Evolutionary conservation across 2,113 vertebrate species (phyloP).

Genomic region (Mirza zaza): DNA sequence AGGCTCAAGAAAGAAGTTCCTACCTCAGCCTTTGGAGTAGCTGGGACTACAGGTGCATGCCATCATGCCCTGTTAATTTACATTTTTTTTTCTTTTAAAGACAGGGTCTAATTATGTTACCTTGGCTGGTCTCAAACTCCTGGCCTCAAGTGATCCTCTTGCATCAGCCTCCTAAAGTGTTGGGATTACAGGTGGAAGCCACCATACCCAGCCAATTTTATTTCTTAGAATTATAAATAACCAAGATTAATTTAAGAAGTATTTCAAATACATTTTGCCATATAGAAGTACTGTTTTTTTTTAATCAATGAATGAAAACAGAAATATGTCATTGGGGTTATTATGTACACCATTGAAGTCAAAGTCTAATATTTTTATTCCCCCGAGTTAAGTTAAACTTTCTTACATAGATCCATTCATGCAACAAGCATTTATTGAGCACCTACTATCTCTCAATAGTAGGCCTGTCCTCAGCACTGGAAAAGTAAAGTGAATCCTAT

Average conservation of each 20-base stretch:
- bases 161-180: too few species aligned
- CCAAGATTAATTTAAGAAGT: neutral
- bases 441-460: neutral
- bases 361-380: conserved; percentile 4
- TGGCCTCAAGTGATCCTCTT: too few species aligned
- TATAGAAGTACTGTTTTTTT: neutral
- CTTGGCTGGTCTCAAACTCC: too few species aligned
- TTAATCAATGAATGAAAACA: neutral
- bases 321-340: neutral
- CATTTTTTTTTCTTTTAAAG: too few species aligned
- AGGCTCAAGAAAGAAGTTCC: too few species aligned
- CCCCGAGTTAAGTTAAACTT: neutral
- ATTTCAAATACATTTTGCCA: neutral
- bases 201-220: neutral
- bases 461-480: neutral
- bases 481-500: neutral
- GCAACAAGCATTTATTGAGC: neutral
- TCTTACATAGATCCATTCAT: neutral
- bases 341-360: neutral
- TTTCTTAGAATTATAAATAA: neutral
- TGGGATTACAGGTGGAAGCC: too few species aligned
- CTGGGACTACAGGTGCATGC: too few species aligned
- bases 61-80: too few species aligned
- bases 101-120: too few species aligned
- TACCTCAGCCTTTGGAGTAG: too few species aligned